Percentiles rank a stretch among this genome's conserved stretches.
Evolutionary conservation across 2,797 vertebrate genomes (phyloP).

Genomic region (Sebastes matsubarae): DNA sequence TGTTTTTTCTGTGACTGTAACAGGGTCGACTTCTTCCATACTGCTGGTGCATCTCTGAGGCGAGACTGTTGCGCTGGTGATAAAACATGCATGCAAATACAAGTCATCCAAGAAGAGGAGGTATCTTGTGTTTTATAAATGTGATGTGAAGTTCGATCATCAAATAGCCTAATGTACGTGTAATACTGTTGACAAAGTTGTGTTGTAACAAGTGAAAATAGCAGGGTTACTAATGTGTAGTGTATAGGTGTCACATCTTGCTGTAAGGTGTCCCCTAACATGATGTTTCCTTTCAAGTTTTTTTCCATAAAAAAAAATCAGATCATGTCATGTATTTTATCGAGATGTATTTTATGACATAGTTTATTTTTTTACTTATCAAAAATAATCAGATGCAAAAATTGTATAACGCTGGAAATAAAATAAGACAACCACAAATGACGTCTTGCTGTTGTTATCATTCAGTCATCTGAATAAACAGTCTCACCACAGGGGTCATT

Average conservation of each 20-base stretch:
- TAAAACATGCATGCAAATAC: conserved; percentile 90
- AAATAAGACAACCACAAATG: conserved; percentile 68
- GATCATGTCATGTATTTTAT: conserved; percentile 92
- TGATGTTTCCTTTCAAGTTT: conserved; percentile 76
- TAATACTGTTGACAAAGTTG: conserved; percentile 78
- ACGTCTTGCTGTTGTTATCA: conserved; percentile 47
- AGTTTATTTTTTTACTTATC: conserved; percentile 97
- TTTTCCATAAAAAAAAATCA: conserved; percentile 84
- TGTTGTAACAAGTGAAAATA: conserved; percentile 71
- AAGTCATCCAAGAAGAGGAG: conserved; percentile 84
- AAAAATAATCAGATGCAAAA: conserved; percentile 83
- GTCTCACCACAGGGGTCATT: neutral
- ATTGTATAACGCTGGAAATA: conserved; percentile 63
- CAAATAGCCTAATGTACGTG: conserved; percentile 56
- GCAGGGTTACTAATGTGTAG: conserved; percentile 69
- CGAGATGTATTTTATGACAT: conserved; percentile 93
- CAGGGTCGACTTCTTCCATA: conserved; percentile 85
- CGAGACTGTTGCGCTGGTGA: conserved; percentile 83
- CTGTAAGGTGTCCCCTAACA: conserved; percentile 63
- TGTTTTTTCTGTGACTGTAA: conserved; percentile 72
- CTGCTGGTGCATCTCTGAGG: conserved; percentile 78
- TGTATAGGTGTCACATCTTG: conserved; percentile 67
- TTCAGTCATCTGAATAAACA: neutral
- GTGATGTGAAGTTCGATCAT: conserved; percentile 85
- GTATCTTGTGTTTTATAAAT: conserved; percentile 83